Evolutionary conservation across 2,888 invertebrate genomes (phyloP).

Genomic region (Melieria omissa): DNA sequence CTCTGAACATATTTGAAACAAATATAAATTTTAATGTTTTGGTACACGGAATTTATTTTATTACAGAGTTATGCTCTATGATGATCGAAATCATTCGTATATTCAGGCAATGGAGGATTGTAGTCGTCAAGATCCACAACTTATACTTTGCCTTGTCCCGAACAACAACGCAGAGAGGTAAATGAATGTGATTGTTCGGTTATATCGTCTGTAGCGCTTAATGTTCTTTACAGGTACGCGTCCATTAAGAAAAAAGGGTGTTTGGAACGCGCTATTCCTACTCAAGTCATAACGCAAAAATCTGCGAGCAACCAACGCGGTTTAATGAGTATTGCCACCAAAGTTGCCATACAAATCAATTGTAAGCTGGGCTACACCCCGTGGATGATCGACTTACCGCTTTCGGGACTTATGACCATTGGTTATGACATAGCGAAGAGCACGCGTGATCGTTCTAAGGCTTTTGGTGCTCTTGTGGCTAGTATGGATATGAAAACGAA

Average conservation of each 20-base stretch:
- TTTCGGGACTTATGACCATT: constrained; percentile 79
- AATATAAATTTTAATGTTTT: not conserved
- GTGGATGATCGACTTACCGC: constrained; percentile 81
- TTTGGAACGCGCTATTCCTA: constrained; percentile 78
- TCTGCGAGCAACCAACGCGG: constrained; percentile 56
- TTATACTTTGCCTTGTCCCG: constrained; percentile 78
- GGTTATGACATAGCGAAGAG: constrained; percentile 93
- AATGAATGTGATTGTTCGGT: not conserved
- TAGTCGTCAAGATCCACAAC: constrained; percentile 71
- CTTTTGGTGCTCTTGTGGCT: constrained; percentile 84
- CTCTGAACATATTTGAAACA: too few species aligned
- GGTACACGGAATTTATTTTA: not conserved
- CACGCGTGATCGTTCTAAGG: constrained; percentile 73
- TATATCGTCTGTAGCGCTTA: not conserved
- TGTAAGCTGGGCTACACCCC: constrained; percentile 94
- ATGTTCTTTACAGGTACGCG: constrained; percentile 70
- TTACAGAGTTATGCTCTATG: constrained; percentile 58
- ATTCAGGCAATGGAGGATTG: constrained; percentile 72
- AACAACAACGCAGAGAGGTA: constrained; percentile 77
- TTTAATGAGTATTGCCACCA: constrained; percentile 86
- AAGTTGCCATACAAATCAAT: constrained; percentile 92
- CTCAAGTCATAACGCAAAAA: constrained; percentile 70
- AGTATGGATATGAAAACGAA: constrained; percentile 71
- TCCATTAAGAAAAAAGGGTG: constrained; percentile 89
- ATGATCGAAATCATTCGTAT: constrained; percentile 74